Evolutionary conservation across 2,888 invertebrate species (phyloP).

Genomic region (Arge pagana): DNA sequence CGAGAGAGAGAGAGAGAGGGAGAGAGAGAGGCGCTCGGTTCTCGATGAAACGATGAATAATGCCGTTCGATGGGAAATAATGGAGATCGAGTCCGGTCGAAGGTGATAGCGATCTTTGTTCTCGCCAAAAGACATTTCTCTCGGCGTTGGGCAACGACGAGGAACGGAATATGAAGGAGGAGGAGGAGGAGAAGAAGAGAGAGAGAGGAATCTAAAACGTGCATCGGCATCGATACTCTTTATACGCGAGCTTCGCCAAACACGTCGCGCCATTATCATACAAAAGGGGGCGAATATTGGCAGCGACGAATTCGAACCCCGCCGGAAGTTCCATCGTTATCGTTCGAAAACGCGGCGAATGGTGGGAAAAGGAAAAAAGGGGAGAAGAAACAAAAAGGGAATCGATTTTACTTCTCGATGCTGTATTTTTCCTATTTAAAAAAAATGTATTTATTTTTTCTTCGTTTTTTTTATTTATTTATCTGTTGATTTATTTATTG

Average conservation of each 20-base stretch:
- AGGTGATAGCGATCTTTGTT: neutral
- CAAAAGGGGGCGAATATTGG: no score
- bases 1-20: no score
- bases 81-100: conserved; percentile 2
- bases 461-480: no score
- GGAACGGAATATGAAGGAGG: conserved; percentile 11
- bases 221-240: conserved; percentile 36
- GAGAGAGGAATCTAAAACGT: conserved; percentile 2
- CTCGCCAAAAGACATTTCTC: neutral
- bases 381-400: neutral
- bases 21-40: no score
- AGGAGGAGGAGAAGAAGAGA: conserved; percentile 8
- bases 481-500: no score
- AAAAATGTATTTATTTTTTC: no score
- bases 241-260: conserved; percentile 49
- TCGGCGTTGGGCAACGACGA: conserved; percentile 8
- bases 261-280: conserved; percentile 55
- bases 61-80: conserved; percentile 24
- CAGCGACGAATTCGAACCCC: no score
- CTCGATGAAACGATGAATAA: no score
- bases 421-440: no score
- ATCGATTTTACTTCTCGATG: no score
- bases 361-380: neutral
- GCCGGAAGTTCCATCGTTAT: no score
- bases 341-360: no score